Base-by-base conservation (phyloP, 2,113 vertebrate genomes). In the Poeciliopsis prolifica region DNA sequence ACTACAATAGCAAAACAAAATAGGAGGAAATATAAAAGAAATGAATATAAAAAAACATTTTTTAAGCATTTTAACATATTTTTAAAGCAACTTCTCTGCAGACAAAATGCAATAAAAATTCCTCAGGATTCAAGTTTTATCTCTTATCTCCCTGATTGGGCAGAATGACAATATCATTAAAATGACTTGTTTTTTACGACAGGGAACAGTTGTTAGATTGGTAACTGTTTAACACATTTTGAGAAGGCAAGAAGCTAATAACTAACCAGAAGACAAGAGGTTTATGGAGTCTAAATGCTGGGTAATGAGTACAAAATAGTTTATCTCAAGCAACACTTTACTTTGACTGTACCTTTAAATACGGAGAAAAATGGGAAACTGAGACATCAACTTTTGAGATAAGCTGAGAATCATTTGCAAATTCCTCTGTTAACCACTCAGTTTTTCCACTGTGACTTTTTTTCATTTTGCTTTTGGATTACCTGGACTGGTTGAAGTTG, bases 191-290 rank as follows among this genome's bases (percentile, higher is more conserved):
- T 24, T 61, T 10, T 79, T 66, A 26, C 30, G 28, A 81, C 63
- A 79, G 69, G 64, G 72, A 69, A 54, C 64, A 0, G 42, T n/a
- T 30, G 29, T 24, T 14, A n/a, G 13, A 62, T 48, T 10, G 9
- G 86, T 90, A 60, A 90, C 90, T 90, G 89, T 83, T 92, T 90
- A 3, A 90, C 84, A 8, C 58, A 1, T 40, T 62, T 74, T 61
- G 31, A 15, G 24, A 31, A 48, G n/a, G 35, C 37, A 37, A 35
- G 42, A 67, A 61, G 66, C 77, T 40, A 80, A 81, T 65, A 26
- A 62, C 54, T 48, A 44, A 88, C 60, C 48, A 30, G n/a, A 62
- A 54, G 30, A 31, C 54, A 17, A 35, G 13, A 54, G 72, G 67
- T 78, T 75, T 74, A 68, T 31, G 74, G 26, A 37, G 65, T 80